A percentile compares a stretch with the other conserved stretches of the same genome.
These are phyloP conservation scores for Dugesia japonica DNA, from an alignment of 2,888 invertebrate genomes.

Conservation along the genomic window DNA sequence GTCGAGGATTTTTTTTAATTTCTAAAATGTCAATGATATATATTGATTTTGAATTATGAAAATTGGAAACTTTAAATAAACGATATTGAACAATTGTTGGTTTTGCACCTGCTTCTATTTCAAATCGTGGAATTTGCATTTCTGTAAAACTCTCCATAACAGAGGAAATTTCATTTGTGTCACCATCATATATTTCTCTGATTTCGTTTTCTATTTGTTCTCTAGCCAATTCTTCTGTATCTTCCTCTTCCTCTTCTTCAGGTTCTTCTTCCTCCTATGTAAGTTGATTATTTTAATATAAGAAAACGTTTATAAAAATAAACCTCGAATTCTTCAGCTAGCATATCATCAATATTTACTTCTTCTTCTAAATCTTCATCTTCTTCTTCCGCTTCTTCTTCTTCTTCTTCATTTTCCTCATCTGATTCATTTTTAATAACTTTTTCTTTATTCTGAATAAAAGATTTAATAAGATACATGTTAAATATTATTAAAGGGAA, in stretches of 20 bases:
- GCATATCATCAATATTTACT: constrained; percentile 43
- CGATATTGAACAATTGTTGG: constrained; percentile 45
- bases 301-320: background rate
- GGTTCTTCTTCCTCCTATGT: constrained; percentile 43
- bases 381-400: constrained; percentile 42
- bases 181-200: constrained; percentile 43
- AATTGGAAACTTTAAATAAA: constrained; percentile 40
- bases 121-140: constrained; percentile 41
- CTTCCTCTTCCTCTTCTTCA: constrained; percentile 47
- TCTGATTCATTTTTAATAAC: background rate
- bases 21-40: constrained; percentile 10
- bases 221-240: constrained; percentile 45
- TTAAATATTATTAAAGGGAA: too few relatives aligned
- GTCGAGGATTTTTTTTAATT: constrained; percentile 33
- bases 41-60: background rate
- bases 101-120: constrained; percentile 43
- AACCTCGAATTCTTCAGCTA: constrained; percentile 46
- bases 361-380: constrained; percentile 43
- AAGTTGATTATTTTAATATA: background rate
- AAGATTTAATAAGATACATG: too few relatives aligned
- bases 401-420: constrained; percentile 39
- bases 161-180: constrained; percentile 41
- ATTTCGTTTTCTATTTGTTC: constrained; percentile 45
- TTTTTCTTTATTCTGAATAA: background rate
- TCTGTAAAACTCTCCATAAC: constrained; percentile 45